Conservation (phyloP, 2,888 invertebrate species). For the Spodoptera picta region DNA sequence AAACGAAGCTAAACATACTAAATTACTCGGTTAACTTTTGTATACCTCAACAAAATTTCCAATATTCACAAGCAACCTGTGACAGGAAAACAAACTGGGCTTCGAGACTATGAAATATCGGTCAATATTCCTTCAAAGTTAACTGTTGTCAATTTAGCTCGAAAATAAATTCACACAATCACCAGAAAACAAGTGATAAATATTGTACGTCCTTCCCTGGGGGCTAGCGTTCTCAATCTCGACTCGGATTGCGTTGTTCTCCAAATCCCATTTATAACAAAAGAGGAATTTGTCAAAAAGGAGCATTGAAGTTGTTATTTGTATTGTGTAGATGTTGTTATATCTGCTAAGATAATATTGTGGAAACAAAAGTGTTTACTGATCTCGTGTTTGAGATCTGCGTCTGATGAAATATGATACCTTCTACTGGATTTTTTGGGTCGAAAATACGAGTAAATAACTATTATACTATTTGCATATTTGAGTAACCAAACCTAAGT, state of each 20-base stretch:
- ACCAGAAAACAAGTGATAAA: slow-evolving; percentile 54
- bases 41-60: slow-evolving; percentile 19
- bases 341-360: too few relatives aligned
- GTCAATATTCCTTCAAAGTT: slow-evolving; percentile 19
- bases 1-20: neutral
- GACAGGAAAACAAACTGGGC: slow-evolving; percentile 13
- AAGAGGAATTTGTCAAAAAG: slow-evolving; percentile 52
- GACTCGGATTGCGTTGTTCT: slow-evolving; percentile 57
- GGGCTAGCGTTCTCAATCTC: slow-evolving; percentile 59
- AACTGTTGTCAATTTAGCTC: slow-evolving; percentile 31
- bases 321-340: neutral
- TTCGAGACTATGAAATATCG: slow-evolving; percentile 18
- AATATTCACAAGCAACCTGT: slow-evolving; percentile 9
- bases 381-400: slow-evolving; percentile 16
- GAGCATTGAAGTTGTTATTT: slow-evolving; percentile 32
- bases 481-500: too few relatives aligned
- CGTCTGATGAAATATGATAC: neutral
- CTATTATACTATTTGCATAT: too few relatives aligned
- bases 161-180: slow-evolving; percentile 45
- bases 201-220: slow-evolving; percentile 58
- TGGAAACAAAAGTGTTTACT: slow-evolving; percentile 17
- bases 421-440: neutral
- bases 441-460: too few relatives aligned
- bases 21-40: neutral
- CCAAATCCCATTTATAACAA: slow-evolving; percentile 56